phyloP scores from a whole-genome alignment of 2,113 vertebrate species.

The Leuciscus idus region DNA sequence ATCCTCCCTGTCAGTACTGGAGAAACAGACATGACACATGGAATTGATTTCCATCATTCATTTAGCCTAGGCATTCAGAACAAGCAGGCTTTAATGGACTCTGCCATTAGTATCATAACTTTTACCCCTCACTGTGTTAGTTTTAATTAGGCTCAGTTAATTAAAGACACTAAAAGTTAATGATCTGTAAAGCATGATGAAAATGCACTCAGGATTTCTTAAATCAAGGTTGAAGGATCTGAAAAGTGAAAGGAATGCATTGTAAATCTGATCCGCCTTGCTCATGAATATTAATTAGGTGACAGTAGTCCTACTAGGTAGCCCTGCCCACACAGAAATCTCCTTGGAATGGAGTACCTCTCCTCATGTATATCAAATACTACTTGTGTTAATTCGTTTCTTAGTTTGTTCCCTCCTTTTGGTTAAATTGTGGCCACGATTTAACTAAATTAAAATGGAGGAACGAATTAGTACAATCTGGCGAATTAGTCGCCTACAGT shows the following conservation, averaged over 20 bases:
- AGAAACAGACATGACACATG: constrained; percentile 1
- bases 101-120: constrained; percentile 11
- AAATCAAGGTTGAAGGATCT: not conserved
- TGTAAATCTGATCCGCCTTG: not conserved
- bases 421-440: not conserved
- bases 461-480: not conserved
- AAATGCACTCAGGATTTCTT: not conserved
- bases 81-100: constrained; percentile 24
- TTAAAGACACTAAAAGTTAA: constrained; percentile 27
- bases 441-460: not conserved
- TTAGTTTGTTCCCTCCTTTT: not conserved
- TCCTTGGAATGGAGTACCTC: not conserved
- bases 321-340: not conserved
- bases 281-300: constrained; percentile 8
- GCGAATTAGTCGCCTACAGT: not conserved
- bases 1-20: constrained; percentile 11
- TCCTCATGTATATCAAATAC: not conserved
- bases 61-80: constrained; percentile 5
- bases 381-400: not conserved
- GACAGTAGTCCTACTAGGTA: not conserved
- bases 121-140: constrained; percentile 28
- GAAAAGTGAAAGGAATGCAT: not conserved
- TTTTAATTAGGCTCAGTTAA: constrained; percentile 32
- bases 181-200: constrained; percentile 23
- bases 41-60: not conserved